Percentiles rank a stretch among this genome's conserved stretches.
Conservation (phyloP, 2,797 vertebrate genomes). For the Carcharodon carcharias region DNA sequence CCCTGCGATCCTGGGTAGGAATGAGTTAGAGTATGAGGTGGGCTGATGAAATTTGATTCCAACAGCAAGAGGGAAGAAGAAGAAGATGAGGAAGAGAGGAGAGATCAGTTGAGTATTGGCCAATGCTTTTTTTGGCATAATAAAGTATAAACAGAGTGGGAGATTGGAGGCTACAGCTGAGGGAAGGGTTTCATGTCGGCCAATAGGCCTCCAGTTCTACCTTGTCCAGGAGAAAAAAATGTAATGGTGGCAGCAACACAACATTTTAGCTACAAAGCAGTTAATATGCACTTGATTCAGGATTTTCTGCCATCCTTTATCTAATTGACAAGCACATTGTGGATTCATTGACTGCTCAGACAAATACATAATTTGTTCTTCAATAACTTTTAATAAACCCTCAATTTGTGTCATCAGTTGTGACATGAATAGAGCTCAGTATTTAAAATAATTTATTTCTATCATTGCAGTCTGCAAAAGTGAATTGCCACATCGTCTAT, state of each 20-base stretch:
- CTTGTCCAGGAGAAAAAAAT: neutral
- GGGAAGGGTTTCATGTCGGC: neutral
- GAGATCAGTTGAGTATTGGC: neutral
- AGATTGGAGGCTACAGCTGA: neutral
- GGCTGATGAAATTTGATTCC: neutral
- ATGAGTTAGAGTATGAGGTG: neutral
- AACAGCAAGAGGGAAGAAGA: neutral
- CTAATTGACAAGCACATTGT: neutral
- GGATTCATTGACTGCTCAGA: neutral
- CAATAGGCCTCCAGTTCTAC: neutral
- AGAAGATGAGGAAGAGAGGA: neutral
- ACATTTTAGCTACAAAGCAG: neutral
- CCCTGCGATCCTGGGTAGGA: neutral
- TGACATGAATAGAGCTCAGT: neutral
- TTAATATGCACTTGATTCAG: neutral
- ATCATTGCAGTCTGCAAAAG: neutral
- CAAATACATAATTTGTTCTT: neutral
- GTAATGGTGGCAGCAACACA: neutral
- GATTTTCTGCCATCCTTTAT: neutral
- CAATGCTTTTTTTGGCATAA: neutral
- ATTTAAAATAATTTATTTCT: constrained; percentile 17
- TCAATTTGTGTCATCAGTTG: neutral
- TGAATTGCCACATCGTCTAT: neutral
- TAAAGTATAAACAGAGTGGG: neutral
- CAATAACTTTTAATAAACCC: neutral